Percentiles rank a stretch among this genome's conserved stretches.
These are phyloP conservation scores for Dinoponera quadriceps DNA, from an alignment of 1,140 invertebrate genomes.

Conservation along the genomic window DNA sequence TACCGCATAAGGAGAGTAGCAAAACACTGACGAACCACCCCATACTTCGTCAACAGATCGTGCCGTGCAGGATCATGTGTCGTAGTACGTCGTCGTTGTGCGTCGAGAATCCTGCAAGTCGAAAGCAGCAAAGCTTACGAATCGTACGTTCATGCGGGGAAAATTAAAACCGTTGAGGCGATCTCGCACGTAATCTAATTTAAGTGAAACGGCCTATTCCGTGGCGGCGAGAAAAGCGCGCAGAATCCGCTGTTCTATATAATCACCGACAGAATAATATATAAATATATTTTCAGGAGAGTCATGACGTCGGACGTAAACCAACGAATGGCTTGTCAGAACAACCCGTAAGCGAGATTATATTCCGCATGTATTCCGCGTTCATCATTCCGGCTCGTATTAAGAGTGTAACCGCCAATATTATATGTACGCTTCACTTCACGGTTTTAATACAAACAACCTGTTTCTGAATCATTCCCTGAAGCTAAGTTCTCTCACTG, in stretches of 20 bases:
- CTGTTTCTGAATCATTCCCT: too few relatives aligned
- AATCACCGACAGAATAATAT: conserved; percentile 43
- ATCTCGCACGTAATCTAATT: not conserved
- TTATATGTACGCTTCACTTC: too few relatives aligned
- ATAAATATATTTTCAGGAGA: conserved; percentile 47
- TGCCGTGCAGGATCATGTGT: conserved; percentile 57
- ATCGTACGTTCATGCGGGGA: too few relatives aligned
- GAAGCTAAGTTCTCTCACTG: too few relatives aligned
- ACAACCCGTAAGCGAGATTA: conserved; percentile 40
- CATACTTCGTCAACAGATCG: conserved; percentile 76
- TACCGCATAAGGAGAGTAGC: conserved; percentile 74
- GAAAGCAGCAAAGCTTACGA: too few relatives aligned
- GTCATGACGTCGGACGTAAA: conserved; percentile 27
- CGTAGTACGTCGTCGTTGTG: conserved; percentile 41
- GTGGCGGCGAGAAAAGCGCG: not conserved
- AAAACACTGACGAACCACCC: conserved; percentile 74
- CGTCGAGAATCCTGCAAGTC: conserved; percentile 32
- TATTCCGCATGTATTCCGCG: conserved; percentile 6
- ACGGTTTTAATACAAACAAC: too few relatives aligned
- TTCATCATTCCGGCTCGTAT: too few relatives aligned
- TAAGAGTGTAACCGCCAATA: too few relatives aligned
- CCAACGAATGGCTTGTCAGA: conserved; percentile 47
- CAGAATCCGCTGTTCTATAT: conserved; percentile 51
- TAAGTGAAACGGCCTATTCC: conserved; percentile 34
- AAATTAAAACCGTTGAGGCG: too few relatives aligned